Conservation (phyloP, 2,113 vertebrate genomes). For the Pelecanoides urinatrix region DNA sequence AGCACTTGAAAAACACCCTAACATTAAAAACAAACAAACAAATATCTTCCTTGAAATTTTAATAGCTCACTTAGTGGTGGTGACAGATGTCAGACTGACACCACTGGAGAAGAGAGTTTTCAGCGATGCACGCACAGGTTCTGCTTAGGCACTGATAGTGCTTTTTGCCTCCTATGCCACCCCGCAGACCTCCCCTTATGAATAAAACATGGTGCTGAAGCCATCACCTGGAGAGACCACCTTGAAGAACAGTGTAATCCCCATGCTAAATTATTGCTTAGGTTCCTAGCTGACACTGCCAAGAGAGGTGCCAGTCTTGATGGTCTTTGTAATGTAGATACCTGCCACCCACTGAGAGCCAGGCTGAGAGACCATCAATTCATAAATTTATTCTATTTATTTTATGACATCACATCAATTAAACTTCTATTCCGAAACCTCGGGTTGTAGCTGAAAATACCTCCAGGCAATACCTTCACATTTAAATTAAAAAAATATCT, state of each 20-base stretch:
- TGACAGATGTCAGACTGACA: not conserved
- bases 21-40: not conserved
- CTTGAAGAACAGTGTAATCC: slow-evolving; percentile 37
- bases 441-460: slow-evolving; percentile 42
- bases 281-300: slow-evolving; percentile 31
- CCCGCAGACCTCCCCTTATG: not conserved
- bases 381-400: slow-evolving; percentile 70
- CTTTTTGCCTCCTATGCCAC: not conserved
- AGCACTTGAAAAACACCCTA: not conserved
- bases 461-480: slow-evolving; percentile 39
- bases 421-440: slow-evolving; percentile 53
- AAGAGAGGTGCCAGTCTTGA: slow-evolving; percentile 47
- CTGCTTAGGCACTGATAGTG: not conserved
- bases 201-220: not conserved
- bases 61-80: not conserved
- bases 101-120: not conserved
- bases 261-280: slow-evolving; percentile 30
- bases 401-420: slow-evolving; percentile 70
- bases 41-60: not conserved
- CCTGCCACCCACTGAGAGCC: slow-evolving; percentile 62
- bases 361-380: slow-evolving; percentile 65
- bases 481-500: slow-evolving; percentile 46
- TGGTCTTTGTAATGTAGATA: slow-evolving; percentile 51
- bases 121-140: not conserved
- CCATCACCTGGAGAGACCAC: slow-evolving; percentile 46